phyloP scores from a whole-genome alignment of 2,113 vertebrate genomes.

The Indicator indicator region DNA sequence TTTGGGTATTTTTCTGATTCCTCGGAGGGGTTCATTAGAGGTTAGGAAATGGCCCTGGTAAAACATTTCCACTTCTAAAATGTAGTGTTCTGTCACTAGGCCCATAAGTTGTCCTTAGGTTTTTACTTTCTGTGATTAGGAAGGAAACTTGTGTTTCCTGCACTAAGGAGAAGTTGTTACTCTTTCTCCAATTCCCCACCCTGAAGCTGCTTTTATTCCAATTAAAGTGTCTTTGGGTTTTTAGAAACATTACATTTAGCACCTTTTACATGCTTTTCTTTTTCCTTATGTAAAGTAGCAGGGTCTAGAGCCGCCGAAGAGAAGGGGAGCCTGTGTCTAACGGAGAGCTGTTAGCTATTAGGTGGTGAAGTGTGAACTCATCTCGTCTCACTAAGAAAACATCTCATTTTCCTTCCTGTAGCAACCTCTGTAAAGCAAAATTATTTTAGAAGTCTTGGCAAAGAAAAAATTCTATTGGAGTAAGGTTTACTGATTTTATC shows the following conservation, averaged over 20 bases:
- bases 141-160: not conserved
- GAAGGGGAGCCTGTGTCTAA: slow-evolving; percentile 41
- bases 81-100: not conserved
- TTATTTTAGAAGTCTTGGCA: slow-evolving; percentile 66
- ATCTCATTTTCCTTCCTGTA: slow-evolving; percentile 66
- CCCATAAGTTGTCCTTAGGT: not conserved
- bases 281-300: not conserved
- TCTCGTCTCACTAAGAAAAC: slow-evolving; percentile 59
- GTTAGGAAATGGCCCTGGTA: not conserved
- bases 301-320: slow-evolving; percentile 4
- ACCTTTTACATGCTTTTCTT: slow-evolving; percentile 5
- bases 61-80: slow-evolving; percentile 9
- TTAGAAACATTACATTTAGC: not conserved
- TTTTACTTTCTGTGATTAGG: not conserved
- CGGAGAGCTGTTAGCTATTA: slow-evolving; percentile 38
- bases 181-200: not conserved
- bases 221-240: slow-evolving; percentile 4
- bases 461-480: slow-evolving; percentile 55
- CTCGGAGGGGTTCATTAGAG: not conserved
- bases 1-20: not conserved
- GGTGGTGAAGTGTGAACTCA: slow-evolving; percentile 65
- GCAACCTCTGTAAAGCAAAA: slow-evolving; percentile 62
- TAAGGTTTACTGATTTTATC: slow-evolving; percentile 69
- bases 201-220: slow-evolving; percentile 16
- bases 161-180: not conserved